Evolutionary conservation across 2,797 vertebrate genomes (phyloP), one percentile per base, ranked within the genome.

Genomic region (Galagoides demidoff): DNA sequence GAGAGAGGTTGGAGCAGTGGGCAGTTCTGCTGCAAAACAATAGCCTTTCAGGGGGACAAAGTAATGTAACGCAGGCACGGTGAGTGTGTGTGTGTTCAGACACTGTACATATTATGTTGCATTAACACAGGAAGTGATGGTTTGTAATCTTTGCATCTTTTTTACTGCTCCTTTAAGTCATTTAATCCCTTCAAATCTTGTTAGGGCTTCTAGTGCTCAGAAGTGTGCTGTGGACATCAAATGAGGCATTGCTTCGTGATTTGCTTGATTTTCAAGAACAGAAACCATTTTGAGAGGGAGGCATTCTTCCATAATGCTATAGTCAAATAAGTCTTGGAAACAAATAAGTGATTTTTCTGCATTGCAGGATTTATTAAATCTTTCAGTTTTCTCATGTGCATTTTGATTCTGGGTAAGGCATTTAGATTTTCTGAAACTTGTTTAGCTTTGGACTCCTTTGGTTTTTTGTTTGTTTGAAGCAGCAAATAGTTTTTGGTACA

Each of bases 361-460:
- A 85, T 57, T 25, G 29, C 49, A 92, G 16, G 5, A 37, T 86
- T 94, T 96, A 43, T 92, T 45, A 61, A 76, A 71, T 5, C 70
- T 76, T 89, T 77, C 31, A 49, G 13, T 90, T 71, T 64, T 87
- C 37, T 52, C n/a, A 27, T 13, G 0, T 14, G 31, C 3, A 39
- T 83, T 89, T 92, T 92, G 29, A 94, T 64, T 71, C 10, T 71
- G 45, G 89, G 25, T 55, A 22, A 91, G 17, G 10, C 61, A 76
- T 52, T 86, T 37, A 39, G 43, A 63, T 93, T 92, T 97, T 82
- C 81, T 64, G 79, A 95, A 90, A 84, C 11, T 37, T 92, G 23
- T 85, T 95, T 49, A 49, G 52, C 2, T 14, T 27, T 45, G 34
- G 63, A 64, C 12, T 77, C 16, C 43, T 55, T 59, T 39, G 78